Conservation (phyloP, 2,888 invertebrate genomes). For the Mylabris sibirica region DNA sequence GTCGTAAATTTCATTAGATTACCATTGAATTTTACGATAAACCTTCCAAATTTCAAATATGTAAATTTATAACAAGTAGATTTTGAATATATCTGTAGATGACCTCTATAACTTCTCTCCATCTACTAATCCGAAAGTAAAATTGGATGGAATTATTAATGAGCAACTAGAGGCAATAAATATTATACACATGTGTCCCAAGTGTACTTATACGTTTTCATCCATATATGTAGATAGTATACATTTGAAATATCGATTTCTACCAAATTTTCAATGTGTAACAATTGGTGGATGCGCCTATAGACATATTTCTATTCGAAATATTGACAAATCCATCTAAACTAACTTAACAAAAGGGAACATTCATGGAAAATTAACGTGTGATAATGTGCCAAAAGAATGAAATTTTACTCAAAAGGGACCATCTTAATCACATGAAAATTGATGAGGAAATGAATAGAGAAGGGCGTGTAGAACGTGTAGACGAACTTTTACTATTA, state of each 20-base stretch:
- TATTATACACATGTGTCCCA: not conserved
- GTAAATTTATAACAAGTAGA: not conserved
- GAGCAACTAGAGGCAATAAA: not conserved
- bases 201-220: not conserved
- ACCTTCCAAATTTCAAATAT: not conserved
- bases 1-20: not conserved
- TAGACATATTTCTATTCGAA: not conserved
- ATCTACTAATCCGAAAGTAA: not conserved
- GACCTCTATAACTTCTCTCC: not conserved
- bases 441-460: not conserved
- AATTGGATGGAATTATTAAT: slow-evolving; percentile 9
- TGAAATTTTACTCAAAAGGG: not conserved
- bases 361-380: not conserved
- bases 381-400: not conserved
- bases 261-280: not conserved
- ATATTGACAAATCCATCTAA: too few species aligned
- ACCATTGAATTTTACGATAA: too few species aligned
- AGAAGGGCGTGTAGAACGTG: not conserved
- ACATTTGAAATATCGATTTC: not conserved
- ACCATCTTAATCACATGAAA: not conserved
- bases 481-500: not conserved
- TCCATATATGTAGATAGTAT: not conserved
- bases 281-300: not conserved
- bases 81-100: not conserved
- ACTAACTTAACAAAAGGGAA: too few species aligned